phyloP scores from a whole-genome alignment of 2,888 invertebrate genomes.

The Metalampra italica region DNA sequence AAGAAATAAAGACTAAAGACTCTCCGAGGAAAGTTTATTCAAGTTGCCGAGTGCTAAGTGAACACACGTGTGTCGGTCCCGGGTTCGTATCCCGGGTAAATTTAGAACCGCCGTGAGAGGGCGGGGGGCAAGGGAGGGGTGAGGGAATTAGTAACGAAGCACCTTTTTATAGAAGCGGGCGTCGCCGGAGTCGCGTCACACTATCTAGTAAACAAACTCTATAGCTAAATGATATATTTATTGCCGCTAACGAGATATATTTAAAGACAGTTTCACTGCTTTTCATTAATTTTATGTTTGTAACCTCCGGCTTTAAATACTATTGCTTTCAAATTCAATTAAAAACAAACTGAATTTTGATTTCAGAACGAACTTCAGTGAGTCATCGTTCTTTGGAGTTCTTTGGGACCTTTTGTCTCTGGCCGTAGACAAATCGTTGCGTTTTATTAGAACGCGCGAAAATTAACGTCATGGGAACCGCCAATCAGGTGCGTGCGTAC shows the following conservation, averaged over 20 bases:
- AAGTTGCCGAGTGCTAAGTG: constrained; percentile 65
- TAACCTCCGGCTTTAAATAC: background rate
- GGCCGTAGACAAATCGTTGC: constrained; percentile 36
- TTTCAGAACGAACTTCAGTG: constrained; percentile 20
- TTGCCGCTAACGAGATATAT: constrained; percentile 38
- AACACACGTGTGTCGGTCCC: constrained; percentile 64
- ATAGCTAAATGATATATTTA: constrained; percentile 47
- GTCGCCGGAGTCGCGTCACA: constrained; percentile 45
- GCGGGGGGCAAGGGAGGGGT: constrained; percentile 29
- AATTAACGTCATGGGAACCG: constrained; percentile 76
- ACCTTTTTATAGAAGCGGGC: constrained; percentile 73
- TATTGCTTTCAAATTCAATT: background rate
- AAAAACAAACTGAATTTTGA: constrained; percentile 15
- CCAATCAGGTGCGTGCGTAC: constrained; percentile 61
- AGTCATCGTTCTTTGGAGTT: constrained; percentile 14
- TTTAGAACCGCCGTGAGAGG: constrained; percentile 49
- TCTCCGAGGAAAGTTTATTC: constrained; percentile 47
- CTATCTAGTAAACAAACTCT: constrained; percentile 49
- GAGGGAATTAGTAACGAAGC: constrained; percentile 56
- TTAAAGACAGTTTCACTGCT: background rate
- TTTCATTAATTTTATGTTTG: too few relatives aligned
- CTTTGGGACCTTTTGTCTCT: constrained; percentile 10
- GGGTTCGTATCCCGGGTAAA: constrained; percentile 68
- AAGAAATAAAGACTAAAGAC: constrained; percentile 25
- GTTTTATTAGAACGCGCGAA: constrained; percentile 46